These are phyloP conservation scores for Sandelia bainsii DNA, from an alignment of 2,797 vertebrate species.

Conservation along the genomic window DNA sequence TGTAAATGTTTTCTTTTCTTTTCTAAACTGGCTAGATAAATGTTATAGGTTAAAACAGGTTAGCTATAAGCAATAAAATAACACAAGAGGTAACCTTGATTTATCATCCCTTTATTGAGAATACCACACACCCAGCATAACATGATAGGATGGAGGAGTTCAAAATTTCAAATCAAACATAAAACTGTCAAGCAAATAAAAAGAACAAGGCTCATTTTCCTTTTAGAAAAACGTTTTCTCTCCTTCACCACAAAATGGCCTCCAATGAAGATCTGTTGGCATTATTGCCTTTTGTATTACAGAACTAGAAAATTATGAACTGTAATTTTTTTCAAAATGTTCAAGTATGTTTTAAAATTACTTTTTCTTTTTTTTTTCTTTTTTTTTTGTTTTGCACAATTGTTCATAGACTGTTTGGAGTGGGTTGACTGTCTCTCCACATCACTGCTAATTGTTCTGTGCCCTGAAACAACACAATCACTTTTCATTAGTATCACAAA, in stretches of 20 bases:
- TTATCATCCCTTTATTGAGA: conserved; percentile 84
- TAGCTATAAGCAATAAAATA: conserved; percentile 26
- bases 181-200: conserved; percentile 78
- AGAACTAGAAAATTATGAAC: conserved; percentile 77
- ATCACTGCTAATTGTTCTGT: conserved; percentile 41
- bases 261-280: conserved; percentile 52
- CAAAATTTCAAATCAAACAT: conserved; percentile 77
- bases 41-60: neutral
- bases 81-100: conserved; percentile 50
- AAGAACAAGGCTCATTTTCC: conserved; percentile 64
- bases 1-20: too few species aligned
- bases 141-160: conserved; percentile 67
- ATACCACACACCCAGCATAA: conserved; percentile 80
- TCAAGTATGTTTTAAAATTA: conserved; percentile 74
- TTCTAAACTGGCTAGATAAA: neutral
- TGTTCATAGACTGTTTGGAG: conserved; percentile 57
- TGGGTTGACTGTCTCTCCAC: conserved; percentile 50
- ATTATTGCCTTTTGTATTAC: conserved; percentile 70
- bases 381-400: conserved; percentile 56
- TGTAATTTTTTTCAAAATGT: conserved; percentile 70
- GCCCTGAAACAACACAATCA: conserved; percentile 63
- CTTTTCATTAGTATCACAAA: conserved; percentile 26
- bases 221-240: conserved; percentile 65
- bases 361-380: conserved; percentile 59
- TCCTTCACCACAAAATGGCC: conserved; percentile 67